Percentiles rank a stretch among this genome's conserved stretches.
These are phyloP conservation scores for Fistularia tabacaria DNA, from an alignment of 2,797 vertebrate species.

Conservation along the genomic window DNA sequence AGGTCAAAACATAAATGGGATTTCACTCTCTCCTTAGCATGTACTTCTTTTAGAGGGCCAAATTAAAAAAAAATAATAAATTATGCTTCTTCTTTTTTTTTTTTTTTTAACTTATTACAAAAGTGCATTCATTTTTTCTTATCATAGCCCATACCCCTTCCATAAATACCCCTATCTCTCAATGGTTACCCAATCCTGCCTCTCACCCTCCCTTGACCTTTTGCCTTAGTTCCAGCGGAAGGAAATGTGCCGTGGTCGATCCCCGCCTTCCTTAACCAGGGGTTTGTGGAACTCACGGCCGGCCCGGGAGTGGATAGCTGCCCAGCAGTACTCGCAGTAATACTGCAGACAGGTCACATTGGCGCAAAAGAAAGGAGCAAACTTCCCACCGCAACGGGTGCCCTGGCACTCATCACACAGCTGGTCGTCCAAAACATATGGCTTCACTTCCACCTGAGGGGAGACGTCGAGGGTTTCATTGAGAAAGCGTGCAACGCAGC, in stretches of 20 bases:
- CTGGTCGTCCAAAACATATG: conserved; percentile 99
- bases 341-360: conserved; percentile 99
- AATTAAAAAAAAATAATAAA: conserved; percentile 70
- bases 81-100: conserved; percentile 46
- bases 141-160: conserved; percentile 67
- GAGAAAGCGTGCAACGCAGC: background rate
- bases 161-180: conserved; percentile 51
- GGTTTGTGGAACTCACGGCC: conserved; percentile 99
- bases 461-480: background rate
- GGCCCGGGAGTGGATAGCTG: conserved; percentile 97
- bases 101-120: conserved; percentile 84
- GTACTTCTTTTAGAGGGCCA: conserved; percentile 71
- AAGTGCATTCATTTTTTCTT: conserved; percentile 93
- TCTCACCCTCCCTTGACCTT: conserved; percentile 59
- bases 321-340: conserved; percentile 99
- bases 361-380: conserved; percentile 99
- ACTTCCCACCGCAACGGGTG: conserved; percentile 97
- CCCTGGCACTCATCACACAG: conserved; percentile 99
- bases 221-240: conserved; percentile 98
- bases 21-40: conserved; percentile 69
- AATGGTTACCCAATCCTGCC: conserved; percentile 45
- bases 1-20: conserved; percentile 77
- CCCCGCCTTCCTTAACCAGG: conserved; percentile 98
- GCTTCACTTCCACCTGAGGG: conserved; percentile 99
- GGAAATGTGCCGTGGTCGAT: conserved; percentile 99